These are phyloP conservation scores for Ridgeia piscesae DNA, from an alignment of 1,140 invertebrate genomes.

Conservation along the genomic window DNA sequence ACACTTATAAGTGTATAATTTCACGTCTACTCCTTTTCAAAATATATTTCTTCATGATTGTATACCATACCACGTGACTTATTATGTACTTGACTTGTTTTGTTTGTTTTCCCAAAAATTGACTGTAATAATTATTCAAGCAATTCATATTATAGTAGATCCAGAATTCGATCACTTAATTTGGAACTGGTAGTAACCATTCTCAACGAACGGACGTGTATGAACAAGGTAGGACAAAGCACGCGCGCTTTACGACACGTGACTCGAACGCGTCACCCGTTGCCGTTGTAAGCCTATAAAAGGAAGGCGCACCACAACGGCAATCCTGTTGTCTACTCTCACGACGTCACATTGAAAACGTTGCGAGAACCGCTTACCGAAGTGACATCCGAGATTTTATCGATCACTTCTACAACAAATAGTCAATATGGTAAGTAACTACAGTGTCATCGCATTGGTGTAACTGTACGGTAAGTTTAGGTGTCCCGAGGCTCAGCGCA, in stretches of 20 bases:
- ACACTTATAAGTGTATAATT: no score
- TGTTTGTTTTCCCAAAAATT: no score
- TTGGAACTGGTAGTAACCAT: no score
- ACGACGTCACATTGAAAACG: background rate
- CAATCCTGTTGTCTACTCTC: background rate
- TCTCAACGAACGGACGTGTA: background rate
- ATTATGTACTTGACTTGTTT: no score
- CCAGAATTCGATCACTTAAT: no score
- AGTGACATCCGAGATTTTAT: background rate
- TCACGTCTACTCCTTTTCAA: no score
- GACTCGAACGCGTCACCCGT: background rate
- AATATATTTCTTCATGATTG: no score
- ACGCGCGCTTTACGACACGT: background rate
- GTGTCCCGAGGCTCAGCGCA: background rate
- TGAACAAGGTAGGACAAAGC: background rate
- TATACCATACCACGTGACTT: no score
- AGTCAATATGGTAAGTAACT: background rate
- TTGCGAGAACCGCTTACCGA: background rate
- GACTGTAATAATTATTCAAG: no score
- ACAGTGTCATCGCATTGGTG: background rate
- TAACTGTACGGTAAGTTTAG: background rate
- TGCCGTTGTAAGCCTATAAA: background rate
- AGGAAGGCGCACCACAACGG: background rate
- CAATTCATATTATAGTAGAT: no score
- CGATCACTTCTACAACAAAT: background rate